A percentile compares a stretch with the other conserved stretches of the same genome.
phyloP scores from a whole-genome alignment of 2,888 invertebrate species.

The Anaspis maculata region DNA sequence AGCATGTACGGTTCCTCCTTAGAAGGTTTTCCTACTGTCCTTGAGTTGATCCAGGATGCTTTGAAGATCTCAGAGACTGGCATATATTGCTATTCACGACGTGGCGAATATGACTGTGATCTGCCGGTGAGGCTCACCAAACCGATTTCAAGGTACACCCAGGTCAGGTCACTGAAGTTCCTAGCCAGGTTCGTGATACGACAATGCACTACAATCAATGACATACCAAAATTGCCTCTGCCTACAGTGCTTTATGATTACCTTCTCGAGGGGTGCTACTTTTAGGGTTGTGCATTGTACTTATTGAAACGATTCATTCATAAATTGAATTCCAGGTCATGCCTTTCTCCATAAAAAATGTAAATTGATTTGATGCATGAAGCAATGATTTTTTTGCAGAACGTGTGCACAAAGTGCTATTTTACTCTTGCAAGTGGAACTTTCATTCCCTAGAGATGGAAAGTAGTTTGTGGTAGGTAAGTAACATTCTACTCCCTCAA shows the following conservation, averaged over 20 bases:
- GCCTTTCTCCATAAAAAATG: no score
- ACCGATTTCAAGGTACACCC: conserved; percentile 66
- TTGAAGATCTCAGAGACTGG: conserved; percentile 61
- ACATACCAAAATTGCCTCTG: conserved; percentile 62
- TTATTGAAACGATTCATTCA: no score
- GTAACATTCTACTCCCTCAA: no score
- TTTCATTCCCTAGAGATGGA: no score
- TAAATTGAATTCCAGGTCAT: no score
- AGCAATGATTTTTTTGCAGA: no score
- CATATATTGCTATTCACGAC: conserved; percentile 63
- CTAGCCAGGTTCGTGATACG: conserved; percentile 67
- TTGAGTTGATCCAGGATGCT: conserved; percentile 66
- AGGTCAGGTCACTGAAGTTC: conserved; percentile 63
- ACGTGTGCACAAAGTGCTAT: no score
- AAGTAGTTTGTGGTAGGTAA: no score
- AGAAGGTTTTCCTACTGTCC: conserved; percentile 52
- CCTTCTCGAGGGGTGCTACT: conserved; percentile 37
- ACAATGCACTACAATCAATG: conserved; percentile 56
- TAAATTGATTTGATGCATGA: no score
- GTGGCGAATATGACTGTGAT: conserved; percentile 57
- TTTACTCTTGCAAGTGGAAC: no score
- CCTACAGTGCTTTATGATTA: conserved; percentile 49
- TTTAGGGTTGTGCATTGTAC: conserved; percentile 15
- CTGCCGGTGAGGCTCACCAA: conserved; percentile 66
- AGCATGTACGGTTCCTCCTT: conserved; percentile 37